Conservation (phyloP, 2,888 invertebrate genomes). For the Sylvicola cinctus region DNA sequence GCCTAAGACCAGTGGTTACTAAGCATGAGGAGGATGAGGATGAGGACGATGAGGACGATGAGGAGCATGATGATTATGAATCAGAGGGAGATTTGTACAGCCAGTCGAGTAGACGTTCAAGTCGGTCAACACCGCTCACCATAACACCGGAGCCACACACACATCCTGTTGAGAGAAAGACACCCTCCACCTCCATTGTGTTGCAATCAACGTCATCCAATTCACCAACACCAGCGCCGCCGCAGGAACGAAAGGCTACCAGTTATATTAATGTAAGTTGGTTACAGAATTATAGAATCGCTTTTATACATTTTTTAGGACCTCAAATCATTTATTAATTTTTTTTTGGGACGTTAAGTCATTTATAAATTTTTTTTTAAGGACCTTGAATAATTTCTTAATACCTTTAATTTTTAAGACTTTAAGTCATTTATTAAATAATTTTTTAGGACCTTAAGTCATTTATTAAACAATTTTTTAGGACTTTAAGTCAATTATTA, state of each 20-base stretch:
- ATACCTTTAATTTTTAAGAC: constrained; percentile 1
- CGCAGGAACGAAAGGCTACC: constrained; percentile 36
- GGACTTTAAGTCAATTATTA: too few relatives aligned
- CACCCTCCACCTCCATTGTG: constrained; percentile 2
- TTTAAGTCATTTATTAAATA: too few relatives aligned
- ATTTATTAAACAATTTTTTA: too few relatives aligned
- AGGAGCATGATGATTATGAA: background rate
- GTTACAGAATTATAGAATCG: too few relatives aligned
- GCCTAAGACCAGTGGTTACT: too few relatives aligned
- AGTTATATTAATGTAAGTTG: constrained; percentile 37
- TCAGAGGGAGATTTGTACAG: too few relatives aligned
- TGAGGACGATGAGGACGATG: background rate
- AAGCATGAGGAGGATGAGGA: background rate
- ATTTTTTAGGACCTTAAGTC: too few relatives aligned
- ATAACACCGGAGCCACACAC: constrained; percentile 7
- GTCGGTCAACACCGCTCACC: constrained; percentile 13
- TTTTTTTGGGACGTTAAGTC: too few relatives aligned
- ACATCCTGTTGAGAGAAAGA: constrained; percentile 4
- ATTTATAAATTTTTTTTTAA: too few relatives aligned
- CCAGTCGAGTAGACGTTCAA: constrained; percentile 16
- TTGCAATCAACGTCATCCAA: constrained; percentile 30
- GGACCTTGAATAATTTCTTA: constrained; percentile 1
- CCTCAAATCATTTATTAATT: constrained; percentile 1
- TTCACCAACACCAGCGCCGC: constrained; percentile 31
- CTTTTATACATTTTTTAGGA: constrained; percentile 1